Conservation (phyloP, 92 coral and sea anemone genomes). For the Paragorgia papillata region DNA sequence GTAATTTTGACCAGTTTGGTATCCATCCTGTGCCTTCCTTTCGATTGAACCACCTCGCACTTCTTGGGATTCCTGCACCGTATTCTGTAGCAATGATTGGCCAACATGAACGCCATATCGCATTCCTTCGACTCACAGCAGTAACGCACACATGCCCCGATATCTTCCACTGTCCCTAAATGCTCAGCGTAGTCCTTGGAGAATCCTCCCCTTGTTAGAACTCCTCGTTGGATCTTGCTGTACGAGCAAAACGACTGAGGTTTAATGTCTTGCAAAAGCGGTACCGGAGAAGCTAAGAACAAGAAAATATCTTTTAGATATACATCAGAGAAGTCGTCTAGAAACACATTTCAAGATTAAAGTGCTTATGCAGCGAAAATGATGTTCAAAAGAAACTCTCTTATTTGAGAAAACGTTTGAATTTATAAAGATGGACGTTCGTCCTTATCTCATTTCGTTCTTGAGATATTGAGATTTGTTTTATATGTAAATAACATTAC, state of each 20-base stretch:
- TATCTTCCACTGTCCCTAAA: constrained; percentile 73
- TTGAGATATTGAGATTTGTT: too few relatives aligned
- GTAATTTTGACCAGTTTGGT: constrained; percentile 25
- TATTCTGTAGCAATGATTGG: constrained; percentile 89
- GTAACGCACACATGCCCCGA: constrained; percentile 82
- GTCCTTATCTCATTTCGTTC: too few relatives aligned
- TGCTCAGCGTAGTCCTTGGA: constrained; percentile 45
- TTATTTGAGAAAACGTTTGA: too few relatives aligned
- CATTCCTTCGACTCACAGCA: constrained; percentile 91
- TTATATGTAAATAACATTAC: too few relatives aligned
- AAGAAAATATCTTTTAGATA: neutral
- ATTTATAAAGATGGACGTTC: too few relatives aligned
- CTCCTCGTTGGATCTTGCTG: constrained; percentile 6
- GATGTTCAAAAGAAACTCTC: too few relatives aligned
- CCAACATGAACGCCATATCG: constrained; percentile 95
- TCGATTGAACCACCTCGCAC: constrained; percentile 69
- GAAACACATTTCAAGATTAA: too few relatives aligned
- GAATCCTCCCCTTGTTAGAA: constrained; percentile 29
- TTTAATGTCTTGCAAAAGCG: neutral
- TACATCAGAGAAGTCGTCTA: neutral
- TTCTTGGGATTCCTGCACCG: constrained; percentile 86
- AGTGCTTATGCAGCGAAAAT: too few relatives aligned
- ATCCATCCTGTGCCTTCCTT: neutral
- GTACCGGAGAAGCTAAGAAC: constrained; percentile 13
- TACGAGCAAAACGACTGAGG: neutral